Base-by-base conservation (phyloP, 2,797 vertebrate genomes). In the Tolypeutes matacus region DNA sequence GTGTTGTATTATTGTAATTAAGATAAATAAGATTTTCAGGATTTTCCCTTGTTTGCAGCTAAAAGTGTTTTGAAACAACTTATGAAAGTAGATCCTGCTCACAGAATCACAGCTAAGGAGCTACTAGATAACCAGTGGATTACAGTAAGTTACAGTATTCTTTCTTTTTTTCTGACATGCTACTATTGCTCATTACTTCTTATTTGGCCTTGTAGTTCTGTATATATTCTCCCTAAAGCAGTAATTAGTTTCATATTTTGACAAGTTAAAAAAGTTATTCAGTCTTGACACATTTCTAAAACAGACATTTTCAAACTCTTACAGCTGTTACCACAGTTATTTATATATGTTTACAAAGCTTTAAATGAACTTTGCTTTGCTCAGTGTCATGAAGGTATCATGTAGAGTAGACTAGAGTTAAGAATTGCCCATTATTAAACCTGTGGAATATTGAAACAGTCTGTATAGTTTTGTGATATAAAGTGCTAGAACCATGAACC, bases 81-180 rank as follows among this genome's bases (percentile, higher is more conserved):
- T 94, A 97, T 99, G 97, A 98, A 99, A 97, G 98, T 98, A 8
- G 98, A 99, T 91, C 98, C 98, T 39, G 98, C 98, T 78, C 98
- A 99, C 94, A 98, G 99, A 97, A 99, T 99, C 93, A 98, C 99
- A 31, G 98, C 98, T 82, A 98, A 98, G 96, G 98, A 99, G 97
- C 98, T 99, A 3, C 97, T 99, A 62, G 98, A 99, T 97, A 98
- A 97, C 95, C 98, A 98, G 36, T 99, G 99, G 99, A 97, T 99
- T 97, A 98, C 98, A 84, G 98, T 99, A 98, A 98, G 98, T 97
- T 94, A 70, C 31, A 78, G 20, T 8, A 76, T 34, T 94, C 58
- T 96, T 78, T 95, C 80, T 70, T 21, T 29, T 39, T 95, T 56
- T 85, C 67, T 42, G 56, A 65, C 9, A 2, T 17, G 5, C 72